A percentile compares a stretch with the other conserved stretches of the same genome.
Conservation (phyloP, 2,113 vertebrate species). For the Antennarius striatus region DNA sequence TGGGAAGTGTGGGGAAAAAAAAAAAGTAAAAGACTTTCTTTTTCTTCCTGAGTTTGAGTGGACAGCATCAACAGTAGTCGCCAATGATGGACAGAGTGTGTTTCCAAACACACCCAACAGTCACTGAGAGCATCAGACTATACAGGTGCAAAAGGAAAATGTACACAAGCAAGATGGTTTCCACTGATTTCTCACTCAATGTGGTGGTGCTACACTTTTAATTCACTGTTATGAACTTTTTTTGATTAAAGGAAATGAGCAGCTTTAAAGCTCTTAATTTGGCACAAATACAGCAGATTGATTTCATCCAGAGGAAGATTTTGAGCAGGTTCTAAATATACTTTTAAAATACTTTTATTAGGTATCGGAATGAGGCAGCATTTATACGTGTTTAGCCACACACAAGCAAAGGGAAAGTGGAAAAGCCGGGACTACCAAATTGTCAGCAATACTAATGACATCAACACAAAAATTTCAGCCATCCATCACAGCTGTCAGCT, state of each 20-base stretch:
- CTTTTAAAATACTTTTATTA: slow-evolving; percentile 5
- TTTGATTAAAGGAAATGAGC: too few relatives aligned
- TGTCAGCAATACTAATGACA: slow-evolving; percentile 85
- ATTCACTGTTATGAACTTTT: background rate
- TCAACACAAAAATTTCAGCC: slow-evolving; percentile 82
- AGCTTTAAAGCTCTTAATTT: background rate
- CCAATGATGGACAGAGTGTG: slow-evolving; percentile 6
- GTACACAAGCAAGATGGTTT: slow-evolving; percentile 50
- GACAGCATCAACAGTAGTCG: slow-evolving; percentile 5
- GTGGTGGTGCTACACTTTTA: slow-evolving; percentile 8
- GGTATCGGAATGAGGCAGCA: slow-evolving; percentile 45
- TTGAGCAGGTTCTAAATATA: slow-evolving; percentile 13
- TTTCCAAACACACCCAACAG: slow-evolving; percentile 24
- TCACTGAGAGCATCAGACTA: slow-evolving; percentile 51
- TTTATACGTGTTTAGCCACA: slow-evolving; percentile 69
- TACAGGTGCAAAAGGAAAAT: slow-evolving; percentile 45
- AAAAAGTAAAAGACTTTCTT: slow-evolving; percentile 14
- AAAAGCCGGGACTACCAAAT: slow-evolving; percentile 81
- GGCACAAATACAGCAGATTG: background rate
- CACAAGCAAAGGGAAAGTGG: slow-evolving; percentile 62
- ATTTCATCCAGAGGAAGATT: slow-evolving; percentile 4
- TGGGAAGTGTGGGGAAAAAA: slow-evolving; percentile 7
- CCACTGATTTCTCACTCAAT: slow-evolving; percentile 18
- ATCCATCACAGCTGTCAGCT: slow-evolving; percentile 83
- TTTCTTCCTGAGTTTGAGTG: slow-evolving; percentile 37